Evolutionary conservation across 2,797 vertebrate genomes (phyloP).

Genomic region (Echeneis naucrates): DNA sequence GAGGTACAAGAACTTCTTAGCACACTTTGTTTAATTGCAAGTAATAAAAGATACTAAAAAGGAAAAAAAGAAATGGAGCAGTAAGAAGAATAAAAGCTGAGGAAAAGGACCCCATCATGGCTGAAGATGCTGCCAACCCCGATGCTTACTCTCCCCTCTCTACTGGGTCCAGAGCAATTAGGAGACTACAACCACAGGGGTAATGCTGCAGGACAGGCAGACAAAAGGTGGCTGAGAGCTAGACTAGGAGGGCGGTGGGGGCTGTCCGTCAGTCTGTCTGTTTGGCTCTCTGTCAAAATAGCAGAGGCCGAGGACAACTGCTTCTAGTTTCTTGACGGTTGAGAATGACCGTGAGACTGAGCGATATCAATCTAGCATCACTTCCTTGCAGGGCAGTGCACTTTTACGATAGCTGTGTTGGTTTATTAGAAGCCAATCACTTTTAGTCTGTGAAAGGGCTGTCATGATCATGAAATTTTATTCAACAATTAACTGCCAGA

Average conservation of each 20-base stretch:
- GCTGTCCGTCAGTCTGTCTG: constrained; percentile 72
- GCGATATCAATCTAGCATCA: constrained; percentile 13
- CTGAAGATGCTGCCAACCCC: constrained; percentile 64
- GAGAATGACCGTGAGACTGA: constrained; percentile 31
- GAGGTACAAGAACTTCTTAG: constrained; percentile 49
- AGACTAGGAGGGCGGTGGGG: constrained; percentile 62
- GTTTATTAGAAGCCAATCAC: constrained; percentile 5
- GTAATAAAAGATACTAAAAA: constrained; percentile 40
- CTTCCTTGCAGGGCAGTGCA: background rate
- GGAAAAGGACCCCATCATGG: constrained; percentile 47
- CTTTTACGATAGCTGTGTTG: constrained; percentile 3
- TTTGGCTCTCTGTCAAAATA: constrained; percentile 73
- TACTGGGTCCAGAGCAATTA: constrained; percentile 83
- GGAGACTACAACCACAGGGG: constrained; percentile 75
- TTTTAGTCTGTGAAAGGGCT: constrained; percentile 2
- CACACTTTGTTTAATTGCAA: constrained; percentile 71
- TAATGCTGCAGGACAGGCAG: constrained; percentile 83
- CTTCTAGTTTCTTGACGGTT: constrained; percentile 45
- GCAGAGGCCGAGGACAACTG: constrained; percentile 43
- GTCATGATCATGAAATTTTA: no score
- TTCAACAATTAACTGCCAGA: no score
- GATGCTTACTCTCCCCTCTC: constrained; percentile 64
- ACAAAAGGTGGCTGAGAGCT: constrained; percentile 78
- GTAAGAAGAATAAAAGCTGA: constrained; percentile 11
- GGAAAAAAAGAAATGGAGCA: constrained; percentile 30